These are phyloP conservation scores for Sylvietta virens DNA, from an alignment of 2,113 vertebrate genomes.

Conservation along the genomic window DNA sequence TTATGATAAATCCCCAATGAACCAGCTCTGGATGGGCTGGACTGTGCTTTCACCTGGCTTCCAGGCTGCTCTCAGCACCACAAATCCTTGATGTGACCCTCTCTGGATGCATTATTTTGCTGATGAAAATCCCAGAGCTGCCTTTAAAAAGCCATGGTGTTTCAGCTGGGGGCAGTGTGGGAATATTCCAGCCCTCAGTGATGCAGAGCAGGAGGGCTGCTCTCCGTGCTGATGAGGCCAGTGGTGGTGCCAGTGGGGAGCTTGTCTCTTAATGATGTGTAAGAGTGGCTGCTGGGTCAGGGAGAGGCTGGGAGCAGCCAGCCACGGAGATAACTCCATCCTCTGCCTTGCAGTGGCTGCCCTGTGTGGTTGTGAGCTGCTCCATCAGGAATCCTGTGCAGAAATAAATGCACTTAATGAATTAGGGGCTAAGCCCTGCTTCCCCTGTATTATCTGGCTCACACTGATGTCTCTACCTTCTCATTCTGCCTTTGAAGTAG, in stretches of 20 bases:
- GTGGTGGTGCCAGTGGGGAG: background rate
- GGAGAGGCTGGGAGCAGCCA: background rate
- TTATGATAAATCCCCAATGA: background rate
- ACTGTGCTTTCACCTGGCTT: background rate
- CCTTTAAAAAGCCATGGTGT: background rate
- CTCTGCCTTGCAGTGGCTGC: background rate
- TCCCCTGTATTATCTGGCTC: background rate
- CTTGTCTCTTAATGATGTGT: constrained; percentile 43
- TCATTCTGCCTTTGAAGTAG: constrained; percentile 5
- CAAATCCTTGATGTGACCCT: constrained; percentile 21
- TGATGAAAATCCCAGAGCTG: background rate
- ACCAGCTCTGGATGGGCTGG: background rate
- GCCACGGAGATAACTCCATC: background rate
- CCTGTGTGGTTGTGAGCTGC: background rate
- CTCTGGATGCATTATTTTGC: background rate
- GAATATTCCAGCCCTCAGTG: background rate
- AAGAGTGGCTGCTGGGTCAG: constrained; percentile 18
- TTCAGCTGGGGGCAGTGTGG: background rate
- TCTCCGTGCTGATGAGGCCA: background rate
- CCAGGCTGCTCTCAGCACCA: background rate
- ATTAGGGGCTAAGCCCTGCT: background rate
- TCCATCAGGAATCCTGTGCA: background rate
- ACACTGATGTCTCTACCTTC: background rate
- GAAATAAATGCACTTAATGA: background rate
- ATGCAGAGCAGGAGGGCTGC: constrained; percentile 13